Conservation (phyloP, 2,113 vertebrate species). For the Cynocephalus volans region DNA sequence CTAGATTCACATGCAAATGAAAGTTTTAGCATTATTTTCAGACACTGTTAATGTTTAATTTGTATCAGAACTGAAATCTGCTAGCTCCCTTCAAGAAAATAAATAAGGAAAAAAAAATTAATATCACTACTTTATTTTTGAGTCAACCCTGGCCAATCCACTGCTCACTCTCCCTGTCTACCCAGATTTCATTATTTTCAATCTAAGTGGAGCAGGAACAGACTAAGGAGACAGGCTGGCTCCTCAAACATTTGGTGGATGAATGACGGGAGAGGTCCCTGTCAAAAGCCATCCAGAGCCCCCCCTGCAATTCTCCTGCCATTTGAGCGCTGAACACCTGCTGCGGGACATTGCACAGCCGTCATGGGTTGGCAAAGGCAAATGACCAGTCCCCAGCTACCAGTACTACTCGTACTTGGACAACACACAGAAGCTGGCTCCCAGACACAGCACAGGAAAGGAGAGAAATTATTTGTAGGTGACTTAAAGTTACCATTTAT, state of each 20-base stretch:
- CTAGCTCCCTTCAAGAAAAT: background rate
- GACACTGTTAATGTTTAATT: background rate
- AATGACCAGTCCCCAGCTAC: accelerated
- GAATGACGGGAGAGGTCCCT: background rate
- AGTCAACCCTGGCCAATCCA: background rate
- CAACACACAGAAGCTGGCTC: background rate
- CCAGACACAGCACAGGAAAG: background rate
- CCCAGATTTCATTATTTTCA: background rate
- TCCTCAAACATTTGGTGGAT: background rate
- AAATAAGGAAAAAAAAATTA: background rate
- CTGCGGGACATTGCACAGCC: background rate
- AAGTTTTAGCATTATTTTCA: background rate
- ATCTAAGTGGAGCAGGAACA: background rate
- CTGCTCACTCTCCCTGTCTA: too few relatives aligned
- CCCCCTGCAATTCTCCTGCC: background rate
- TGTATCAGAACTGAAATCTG: background rate
- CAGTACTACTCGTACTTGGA: accelerated
- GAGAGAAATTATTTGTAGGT: background rate
- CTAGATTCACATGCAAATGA: accelerated
- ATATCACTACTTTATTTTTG: background rate
- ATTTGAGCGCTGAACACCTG: background rate
- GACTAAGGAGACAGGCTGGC: background rate
- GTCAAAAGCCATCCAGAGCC: background rate
- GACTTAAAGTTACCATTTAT: background rate
- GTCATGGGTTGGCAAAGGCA: background rate